Conservation (phyloP, 2,113 vertebrate genomes). For the Corythornis vintsioides region DNA sequence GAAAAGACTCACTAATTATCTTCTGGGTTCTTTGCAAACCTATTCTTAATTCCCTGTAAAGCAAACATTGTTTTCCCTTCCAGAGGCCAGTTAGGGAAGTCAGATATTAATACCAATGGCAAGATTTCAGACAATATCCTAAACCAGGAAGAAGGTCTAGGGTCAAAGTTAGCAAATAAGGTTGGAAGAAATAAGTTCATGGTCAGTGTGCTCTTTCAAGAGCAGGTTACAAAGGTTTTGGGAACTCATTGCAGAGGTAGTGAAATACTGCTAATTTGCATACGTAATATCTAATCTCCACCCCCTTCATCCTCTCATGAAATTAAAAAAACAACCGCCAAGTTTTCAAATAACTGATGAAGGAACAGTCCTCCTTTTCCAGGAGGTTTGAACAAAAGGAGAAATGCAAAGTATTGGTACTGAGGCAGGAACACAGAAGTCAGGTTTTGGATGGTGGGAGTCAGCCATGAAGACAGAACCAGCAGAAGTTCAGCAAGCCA, state of each 20-base stretch:
- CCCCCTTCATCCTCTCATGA: conserved; percentile 24
- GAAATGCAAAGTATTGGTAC: background rate
- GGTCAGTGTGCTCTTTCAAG: conserved; percentile 36
- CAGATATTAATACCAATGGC: conserved; percentile 16
- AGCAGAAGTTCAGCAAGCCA: background rate
- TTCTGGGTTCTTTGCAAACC: conserved; percentile 14
- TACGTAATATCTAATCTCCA: background rate
- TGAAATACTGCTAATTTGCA: no score
- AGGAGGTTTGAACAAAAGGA: conserved; percentile 27
- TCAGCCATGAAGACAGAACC: background rate
- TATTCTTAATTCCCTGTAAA: background rate
- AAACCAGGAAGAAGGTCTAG: conserved; percentile 17
- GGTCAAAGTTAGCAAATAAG: conserved; percentile 34
- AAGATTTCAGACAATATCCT: conserved; percentile 26
- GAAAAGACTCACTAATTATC: background rate
- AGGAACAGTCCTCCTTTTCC: conserved; percentile 19
- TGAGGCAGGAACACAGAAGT: background rate
- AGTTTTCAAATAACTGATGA: conserved; percentile 5
- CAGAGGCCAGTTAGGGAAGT: background rate
- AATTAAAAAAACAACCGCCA: conserved; percentile 36
- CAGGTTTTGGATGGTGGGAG: background rate
- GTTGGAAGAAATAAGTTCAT: conserved; percentile 27
- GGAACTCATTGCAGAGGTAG: background rate
- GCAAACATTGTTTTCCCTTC: conserved; percentile 15
- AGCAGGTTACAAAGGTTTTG: conserved; percentile 29